phyloP scores from a whole-genome alignment of 1,140 invertebrate genomes.

The Arctopsyche grandis region DNA sequence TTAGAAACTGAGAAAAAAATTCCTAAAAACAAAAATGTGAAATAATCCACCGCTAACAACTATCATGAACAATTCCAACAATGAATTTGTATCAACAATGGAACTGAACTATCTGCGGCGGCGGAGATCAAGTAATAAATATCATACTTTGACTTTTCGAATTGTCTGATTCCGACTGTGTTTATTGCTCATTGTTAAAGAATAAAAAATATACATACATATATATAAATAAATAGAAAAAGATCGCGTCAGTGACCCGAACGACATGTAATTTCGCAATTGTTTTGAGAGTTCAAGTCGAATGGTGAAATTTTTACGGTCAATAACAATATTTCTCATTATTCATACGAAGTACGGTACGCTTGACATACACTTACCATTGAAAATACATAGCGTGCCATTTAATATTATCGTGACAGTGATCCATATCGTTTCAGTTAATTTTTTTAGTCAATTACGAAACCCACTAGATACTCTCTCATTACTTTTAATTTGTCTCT shows the following conservation, averaged over 20 bases:
- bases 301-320: constrained; percentile 21
- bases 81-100: constrained; percentile 3
- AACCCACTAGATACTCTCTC: no score
- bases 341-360: not conserved
- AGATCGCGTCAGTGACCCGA: not conserved
- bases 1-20: not conserved
- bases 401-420: no score
- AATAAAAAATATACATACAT: not conserved
- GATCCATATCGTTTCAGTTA: no score
- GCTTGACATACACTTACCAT: not conserved
- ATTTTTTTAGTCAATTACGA: no score
- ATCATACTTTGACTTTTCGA: not conserved
- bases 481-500: no score
- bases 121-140: not conserved
- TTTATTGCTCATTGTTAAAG: constrained; percentile 19
- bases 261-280: constrained; percentile 17
- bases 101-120: not conserved
- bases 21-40: not conserved
- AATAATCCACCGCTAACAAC: not conserved
- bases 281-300: constrained; percentile 6
- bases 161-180: constrained; percentile 11
- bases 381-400: no score
- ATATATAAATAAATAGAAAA: not conserved
- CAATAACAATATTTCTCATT: not conserved
- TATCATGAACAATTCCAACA: not conserved